Base-by-base conservation (phyloP, 2,113 vertebrate genomes). In the Prunella fulvescens region DNA sequence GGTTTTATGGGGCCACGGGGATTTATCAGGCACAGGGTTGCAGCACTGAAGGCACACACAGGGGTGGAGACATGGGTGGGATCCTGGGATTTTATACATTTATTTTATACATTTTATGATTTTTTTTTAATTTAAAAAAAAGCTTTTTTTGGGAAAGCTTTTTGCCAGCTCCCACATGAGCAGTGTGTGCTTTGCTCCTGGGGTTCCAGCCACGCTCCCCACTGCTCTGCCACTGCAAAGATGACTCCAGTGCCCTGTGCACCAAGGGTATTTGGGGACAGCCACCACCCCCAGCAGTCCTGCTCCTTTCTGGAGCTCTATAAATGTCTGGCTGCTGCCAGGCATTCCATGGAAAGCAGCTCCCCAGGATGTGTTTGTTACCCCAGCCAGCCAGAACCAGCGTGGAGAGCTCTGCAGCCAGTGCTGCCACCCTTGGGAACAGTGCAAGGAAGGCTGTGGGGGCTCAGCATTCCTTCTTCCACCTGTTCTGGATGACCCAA, bases 1-100 rank as follows among this genome's bases (percentile, higher is more conserved):
- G 77, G 88, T 91, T 95, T 95, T 96, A 70, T 73, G 33, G 60
- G 86, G 72, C 80, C 86, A 88, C 4, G 4, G 83, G 56, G 72
- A 78, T 91, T 94, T 58, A 62, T 88, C 39, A 84, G 88, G 82
- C 86, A 35, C 53, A 54, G 45, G 45, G 62, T 45, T 86, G 67
- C 90, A 86, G 88, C 64, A 29, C 42, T 6, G 29, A 73, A 58
- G 62, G 61, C 37, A 51, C 73, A 65, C 70, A 40, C 56, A 42
- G 37, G 53, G 66, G 69, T 71, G 42, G 44, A 2, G 6, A 51
- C 50, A 40, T 7, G 39, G 61, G 47, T 51, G 86, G 79, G 53
- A 61, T 42, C 23, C 54, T 44, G 81, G 85, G 31, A 66, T 56
- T 56, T 33, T 56, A 56, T 56, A n/a, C 9, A 56, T 56, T 13